Percentiles rank a stretch among this genome's conserved stretches.
Conservation (phyloP, 2,888 invertebrate species). For the Bhutanitis thaidina region DNA sequence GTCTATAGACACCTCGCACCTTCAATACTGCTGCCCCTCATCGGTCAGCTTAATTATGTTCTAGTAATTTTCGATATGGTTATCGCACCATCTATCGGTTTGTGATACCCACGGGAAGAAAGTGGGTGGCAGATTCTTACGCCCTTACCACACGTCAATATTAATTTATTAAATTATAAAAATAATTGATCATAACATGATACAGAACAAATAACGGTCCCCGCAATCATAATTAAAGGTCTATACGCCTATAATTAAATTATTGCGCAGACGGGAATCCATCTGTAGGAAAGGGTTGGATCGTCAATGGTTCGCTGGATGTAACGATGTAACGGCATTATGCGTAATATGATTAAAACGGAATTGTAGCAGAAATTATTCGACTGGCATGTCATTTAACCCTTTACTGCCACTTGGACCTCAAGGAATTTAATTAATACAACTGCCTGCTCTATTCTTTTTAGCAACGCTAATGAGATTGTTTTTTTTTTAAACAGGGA, state of each 20-base stretch:
- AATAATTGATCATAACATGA: conserved; percentile 22
- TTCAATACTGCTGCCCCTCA: too few species aligned
- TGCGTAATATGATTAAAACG: conserved; percentile 61
- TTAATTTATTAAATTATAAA: too few species aligned
- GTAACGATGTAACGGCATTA: conserved; percentile 59
- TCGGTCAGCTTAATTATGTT: too few species aligned
- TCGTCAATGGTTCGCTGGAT: conserved; percentile 38
- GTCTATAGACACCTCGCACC: too few species aligned
- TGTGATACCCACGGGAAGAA: too few species aligned
- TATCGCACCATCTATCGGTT: too few species aligned
- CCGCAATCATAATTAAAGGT: conserved; percentile 37
- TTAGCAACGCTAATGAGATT: background rate
- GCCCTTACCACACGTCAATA: too few species aligned
- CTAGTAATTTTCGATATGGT: too few species aligned
- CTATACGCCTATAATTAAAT: conserved; percentile 43
- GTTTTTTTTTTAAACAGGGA: background rate
- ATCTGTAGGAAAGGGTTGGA: conserved; percentile 62
- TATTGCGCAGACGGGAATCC: conserved; percentile 37
- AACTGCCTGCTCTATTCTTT: background rate
- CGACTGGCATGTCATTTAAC: conserved; percentile 62
- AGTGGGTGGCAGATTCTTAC: too few species aligned
- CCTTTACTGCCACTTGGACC: conserved; percentile 35
- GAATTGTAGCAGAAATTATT: conserved; percentile 60
- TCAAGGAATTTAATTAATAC: conserved; percentile 20
- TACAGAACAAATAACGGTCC: conserved; percentile 31